These are phyloP conservation scores for Aviceda subcristata DNA, from an alignment of 2,113 vertebrate species.

Conservation along the genomic window DNA sequence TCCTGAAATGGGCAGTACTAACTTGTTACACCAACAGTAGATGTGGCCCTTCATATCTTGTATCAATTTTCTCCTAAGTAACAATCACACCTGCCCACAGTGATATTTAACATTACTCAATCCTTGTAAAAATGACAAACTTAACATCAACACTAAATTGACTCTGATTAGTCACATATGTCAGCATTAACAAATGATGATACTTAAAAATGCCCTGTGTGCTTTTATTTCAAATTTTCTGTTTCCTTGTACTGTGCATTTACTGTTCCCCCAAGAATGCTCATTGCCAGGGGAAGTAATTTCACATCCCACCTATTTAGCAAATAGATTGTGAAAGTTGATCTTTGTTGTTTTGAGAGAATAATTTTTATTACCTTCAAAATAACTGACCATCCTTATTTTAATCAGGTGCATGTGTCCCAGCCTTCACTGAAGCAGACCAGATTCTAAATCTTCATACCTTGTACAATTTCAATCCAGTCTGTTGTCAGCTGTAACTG, in stretches of 20 bases:
- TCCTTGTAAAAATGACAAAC: not conserved
- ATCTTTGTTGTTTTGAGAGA: not conserved
- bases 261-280: not conserved
- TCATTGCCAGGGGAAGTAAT: slow-evolving; percentile 13
- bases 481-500: slow-evolving; percentile 11
- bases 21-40: not conserved
- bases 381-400: not conserved
- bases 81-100: not conserved
- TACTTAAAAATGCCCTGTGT: not conserved
- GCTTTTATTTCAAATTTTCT: slow-evolving; percentile 11
- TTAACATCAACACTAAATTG: not conserved
- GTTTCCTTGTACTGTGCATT: not conserved
- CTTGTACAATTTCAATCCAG: not conserved
- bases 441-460: not conserved
- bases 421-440: not conserved
- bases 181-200: not conserved
- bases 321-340: slow-evolving; percentile 1
- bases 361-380: not conserved
- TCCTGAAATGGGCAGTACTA: not conserved
- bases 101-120: not conserved
- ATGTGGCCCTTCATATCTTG: not conserved
- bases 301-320: slow-evolving; percentile 31
- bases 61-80: not conserved
- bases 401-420: not conserved
- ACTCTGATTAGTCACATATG: not conserved